A percentile compares a stretch with the other conserved stretches of the same genome.
These are phyloP conservation scores for Sphaerolaimus hirsutus DNA, from an alignment of 2,888 invertebrate genomes.

Conservation along the genomic window DNA sequence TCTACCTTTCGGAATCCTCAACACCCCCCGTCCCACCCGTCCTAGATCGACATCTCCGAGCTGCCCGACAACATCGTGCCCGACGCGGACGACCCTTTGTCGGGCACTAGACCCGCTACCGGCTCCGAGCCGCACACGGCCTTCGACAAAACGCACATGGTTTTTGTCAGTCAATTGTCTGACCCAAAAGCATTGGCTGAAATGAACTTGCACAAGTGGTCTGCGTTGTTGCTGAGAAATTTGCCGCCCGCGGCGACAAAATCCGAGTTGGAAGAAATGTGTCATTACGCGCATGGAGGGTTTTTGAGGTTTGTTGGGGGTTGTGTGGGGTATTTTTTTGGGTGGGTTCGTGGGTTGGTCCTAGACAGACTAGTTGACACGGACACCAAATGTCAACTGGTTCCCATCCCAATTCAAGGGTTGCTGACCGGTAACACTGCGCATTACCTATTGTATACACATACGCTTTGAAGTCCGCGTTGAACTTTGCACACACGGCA, in stretches of 20 bases:
- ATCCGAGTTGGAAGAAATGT: conserved; percentile 5
- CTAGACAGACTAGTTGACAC: no score
- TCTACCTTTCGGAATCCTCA: no score
- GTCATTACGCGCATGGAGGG: conserved; percentile 6
- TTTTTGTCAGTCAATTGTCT: not conserved
- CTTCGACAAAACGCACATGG: not conserved
- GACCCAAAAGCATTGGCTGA: conserved; percentile 3
- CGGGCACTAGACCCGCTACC: not conserved
- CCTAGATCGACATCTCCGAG: not conserved
- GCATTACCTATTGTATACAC: no score
- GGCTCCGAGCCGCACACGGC: conserved; percentile 1
- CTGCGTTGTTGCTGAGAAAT: conserved; percentile 3
- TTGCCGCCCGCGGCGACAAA: conserved; percentile 4
- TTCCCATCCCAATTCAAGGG: no score
- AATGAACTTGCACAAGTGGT: conserved; percentile 4
- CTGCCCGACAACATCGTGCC: conserved; percentile 2
- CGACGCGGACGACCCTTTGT: not conserved
- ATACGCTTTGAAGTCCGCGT: no score
- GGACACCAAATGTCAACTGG: no score
- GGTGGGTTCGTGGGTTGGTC: no score
- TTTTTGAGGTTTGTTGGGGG: no score
- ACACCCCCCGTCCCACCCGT: no score
- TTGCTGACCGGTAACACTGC: no score
- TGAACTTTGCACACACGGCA: no score
- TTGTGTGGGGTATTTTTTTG: no score